Base-by-base conservation (phyloP, 2,797 vertebrate species). In the Sylvilagus floridanus region DNA sequence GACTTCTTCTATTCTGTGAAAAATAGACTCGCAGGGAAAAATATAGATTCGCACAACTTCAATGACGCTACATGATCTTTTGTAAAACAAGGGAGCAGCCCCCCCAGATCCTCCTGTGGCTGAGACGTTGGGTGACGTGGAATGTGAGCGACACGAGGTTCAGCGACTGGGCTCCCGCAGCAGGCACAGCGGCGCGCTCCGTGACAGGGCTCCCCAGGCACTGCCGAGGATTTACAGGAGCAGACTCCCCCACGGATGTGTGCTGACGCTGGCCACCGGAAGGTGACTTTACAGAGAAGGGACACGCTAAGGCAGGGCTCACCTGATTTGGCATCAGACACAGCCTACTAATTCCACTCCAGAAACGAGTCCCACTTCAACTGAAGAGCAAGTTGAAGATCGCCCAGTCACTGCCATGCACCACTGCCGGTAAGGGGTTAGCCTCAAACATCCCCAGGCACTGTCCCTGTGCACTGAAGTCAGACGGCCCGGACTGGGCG, bases 21-120 rank as follows among this genome's bases (percentile, higher is more conserved):
- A 98, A 97, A 97, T 37, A 97, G 78, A 96, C 91, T 92, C 89
- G 91, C 57, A 73, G 73, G 86, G 77, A 28, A 94, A 96, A 96
- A 97, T 91, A 96, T 47, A 96, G 57, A 96, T 83, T 93, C 92
- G 91, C 7, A 88, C 65, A 85, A 85, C 37, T 92, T 88, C 63
- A 84, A 63, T 96, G 85, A 85, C 71, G 84, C 89, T 42, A 90
- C 54, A 60, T 8, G 52, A 90, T 84, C 66, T 77, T 95, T 78
- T 77, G 68, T 73, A 57, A 91, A 93, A 73, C 72, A 69, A 94
- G 50, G 90, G 26, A 37, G 52, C 42, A 68, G 37, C 73, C 42
- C 93, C 88, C 90, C 68, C 65, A 95, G 79, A 54, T 63, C 35
- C 52, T 26, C 42, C n/a, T 35, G 50, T 50, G 85, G 84, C 75